Evolutionary conservation across 35 echinoderm and acorn worm genomes (phyloP), one percentile per base, ranked within the genome.

Genomic region (Strongylocentrotus purpuratus): DNA sequence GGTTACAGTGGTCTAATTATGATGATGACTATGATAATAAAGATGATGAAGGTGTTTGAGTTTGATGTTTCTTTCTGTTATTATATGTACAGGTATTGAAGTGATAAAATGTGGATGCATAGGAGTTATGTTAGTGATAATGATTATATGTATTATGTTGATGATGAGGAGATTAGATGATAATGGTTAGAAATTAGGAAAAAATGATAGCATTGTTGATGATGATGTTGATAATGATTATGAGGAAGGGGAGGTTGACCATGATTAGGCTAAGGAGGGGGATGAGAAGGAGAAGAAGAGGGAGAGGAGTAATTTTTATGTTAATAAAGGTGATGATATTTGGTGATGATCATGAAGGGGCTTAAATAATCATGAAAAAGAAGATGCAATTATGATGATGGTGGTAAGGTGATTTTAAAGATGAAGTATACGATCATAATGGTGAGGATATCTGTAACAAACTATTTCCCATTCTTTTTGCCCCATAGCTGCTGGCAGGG

Each of bases 401-500:
- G 45, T 45, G 33, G 22, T 45, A 25, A n/a, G n/a, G n/a, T n/a
- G n/a, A n/a, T n/a, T n/a, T n/a, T n/a, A n/a, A 31, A 91, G 45
- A 91, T 31, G 31, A 31, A 17, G 45, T 25, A 28, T 1, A 46
- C 59, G 92, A 94, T 55, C 20, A 11, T 9, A 55, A 92, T 8
- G 5, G 1, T 59, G 46, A 94, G 14, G 31, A 78, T 15, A 28
- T 22, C 5, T 28, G 20, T 8, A 22, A n/a, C 65, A 78, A 28
- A 28, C 5, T 78, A 25, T 78, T 28, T 78, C 1, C 2, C 0
- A n/a, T 18, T n/a, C 50, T 28, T 78, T 28, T 78, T 78, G 7
- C 65, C 25, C 18, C 94, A 92, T 86, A 99, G 97, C 31, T 97
- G 50, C 65, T 99, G 25, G 98, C 97, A 14, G 98, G 98, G 31